Base-by-base conservation (phyloP, 1,140 invertebrate species). In the Coelopa frigida region DNA sequence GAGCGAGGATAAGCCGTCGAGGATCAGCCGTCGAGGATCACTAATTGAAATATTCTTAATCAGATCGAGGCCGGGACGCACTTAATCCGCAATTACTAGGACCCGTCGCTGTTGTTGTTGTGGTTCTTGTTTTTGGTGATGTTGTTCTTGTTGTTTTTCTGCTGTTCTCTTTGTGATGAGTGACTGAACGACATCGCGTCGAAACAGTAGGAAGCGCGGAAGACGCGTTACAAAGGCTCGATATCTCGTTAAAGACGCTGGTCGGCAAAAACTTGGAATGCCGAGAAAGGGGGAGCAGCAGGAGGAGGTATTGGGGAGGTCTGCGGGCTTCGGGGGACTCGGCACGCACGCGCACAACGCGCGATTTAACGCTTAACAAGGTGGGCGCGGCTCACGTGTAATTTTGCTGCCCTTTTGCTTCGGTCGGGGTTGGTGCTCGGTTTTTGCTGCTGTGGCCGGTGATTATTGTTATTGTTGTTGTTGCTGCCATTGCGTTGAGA, bases 41-140 rank as follows among this genome's bases (percentile, higher is more conserved):
- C 43, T 44, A 44, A 44, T 44, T 44, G 43, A 44, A 44, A 44
- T 44, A 44, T 36, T 44, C 43, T 44, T 44, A 44, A 44, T 44
- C 43, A 44, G 43, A 44, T 44, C 26, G 8, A 29, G 8, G 14
- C 27, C 8, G 14, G 27, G 27, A 10, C 8, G 27, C 26, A 21
- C 14, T 40, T 3, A 24, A 24, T 15, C 38, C 18, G 7, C 11
- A 20, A 18, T 0, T 17, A 17, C 26, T 22, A 39, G 6, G 36
- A 6, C 17, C 14, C 36, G 20, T 18, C 37, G n/a, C 18, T 39
- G 15, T 22, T 6, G 14, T 44, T 23, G 17, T 24, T n/a, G 32
- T 7, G 23, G 12, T 22, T 24, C 8, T 29, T 14, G 27, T 14
- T 29, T 29, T 18, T 31, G 32, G 24, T 44, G 36, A 20, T 44